Conservation (phyloP, 2,113 vertebrate species). For the Anarrhichthys ocellatus region DNA sequence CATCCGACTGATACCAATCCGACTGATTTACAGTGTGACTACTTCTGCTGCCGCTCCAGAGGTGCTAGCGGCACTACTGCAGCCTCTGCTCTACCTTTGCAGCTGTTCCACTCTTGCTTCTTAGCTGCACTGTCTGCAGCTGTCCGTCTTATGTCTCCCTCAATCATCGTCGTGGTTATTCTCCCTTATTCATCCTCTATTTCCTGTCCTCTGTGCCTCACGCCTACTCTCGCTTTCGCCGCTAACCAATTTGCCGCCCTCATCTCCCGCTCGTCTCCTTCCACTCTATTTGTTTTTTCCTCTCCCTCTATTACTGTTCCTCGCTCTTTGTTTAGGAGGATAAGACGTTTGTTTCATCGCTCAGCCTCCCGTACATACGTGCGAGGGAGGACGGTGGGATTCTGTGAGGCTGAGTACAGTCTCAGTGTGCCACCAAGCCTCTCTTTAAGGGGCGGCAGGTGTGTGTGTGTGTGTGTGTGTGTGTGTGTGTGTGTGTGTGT, state of each 20-base stretch:
- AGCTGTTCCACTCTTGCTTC: background rate
- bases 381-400: slow-evolving; percentile 33
- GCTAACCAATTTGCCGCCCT: slow-evolving; percentile 45
- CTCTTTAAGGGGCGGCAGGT: background rate
- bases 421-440: slow-evolving; percentile 16
- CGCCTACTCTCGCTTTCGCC: slow-evolving; percentile 29
- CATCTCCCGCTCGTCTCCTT: slow-evolving; percentile 41
- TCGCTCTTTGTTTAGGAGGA: slow-evolving; percentile 53
- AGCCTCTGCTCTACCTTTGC: background rate
- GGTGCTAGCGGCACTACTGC: background rate
- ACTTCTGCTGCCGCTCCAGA: background rate
- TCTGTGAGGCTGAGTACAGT: slow-evolving; percentile 19
- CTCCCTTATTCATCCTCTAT: slow-evolving; percentile 34
- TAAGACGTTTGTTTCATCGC: slow-evolving; percentile 50
- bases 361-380: background rate
- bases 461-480: background rate
- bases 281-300: slow-evolving; percentile 49
- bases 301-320: slow-evolving; percentile 34
- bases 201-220: slow-evolving; percentile 20
- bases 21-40: background rate
- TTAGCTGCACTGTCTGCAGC: slow-evolving; percentile 15
- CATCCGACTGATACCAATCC: background rate
- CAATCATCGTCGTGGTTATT: slow-evolving; percentile 19
- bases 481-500: background rate
- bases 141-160: slow-evolving; percentile 16